A percentile compares a stretch with the other conserved stretches of the same genome.
These are phyloP conservation scores for Acleris laterana DNA, from an alignment of 2,888 invertebrate genomes.

Conservation along the genomic window DNA sequence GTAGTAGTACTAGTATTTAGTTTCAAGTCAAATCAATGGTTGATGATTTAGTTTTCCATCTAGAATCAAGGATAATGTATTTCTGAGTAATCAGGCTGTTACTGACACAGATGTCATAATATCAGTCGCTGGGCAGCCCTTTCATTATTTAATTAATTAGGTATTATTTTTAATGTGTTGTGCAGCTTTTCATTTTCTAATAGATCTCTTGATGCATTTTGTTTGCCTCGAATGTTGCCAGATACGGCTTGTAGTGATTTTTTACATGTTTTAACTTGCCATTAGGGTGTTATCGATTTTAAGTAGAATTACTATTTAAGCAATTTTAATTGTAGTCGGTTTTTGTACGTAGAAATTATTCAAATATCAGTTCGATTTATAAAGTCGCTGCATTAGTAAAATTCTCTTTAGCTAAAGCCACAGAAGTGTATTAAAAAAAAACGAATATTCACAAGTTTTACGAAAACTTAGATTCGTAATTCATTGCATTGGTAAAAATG, in stretches of 20 bases:
- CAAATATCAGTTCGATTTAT: too few relatives aligned
- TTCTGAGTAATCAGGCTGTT: too few relatives aligned
- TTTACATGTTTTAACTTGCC: slow-evolving; percentile 33
- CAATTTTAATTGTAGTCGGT: not conserved
- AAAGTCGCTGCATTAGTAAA: too few relatives aligned
- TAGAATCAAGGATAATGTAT: too few relatives aligned
- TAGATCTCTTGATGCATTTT: slow-evolving; percentile 37
- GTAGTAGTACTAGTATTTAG: too few relatives aligned
- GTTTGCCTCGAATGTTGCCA: slow-evolving; percentile 34
- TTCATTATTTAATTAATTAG: too few relatives aligned
- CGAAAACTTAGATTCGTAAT: not conserved
- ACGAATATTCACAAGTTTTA: not conserved
- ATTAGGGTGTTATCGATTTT: slow-evolving; percentile 17
- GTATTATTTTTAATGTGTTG: not conserved
- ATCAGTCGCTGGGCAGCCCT: too few relatives aligned
- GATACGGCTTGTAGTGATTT: slow-evolving; percentile 31
- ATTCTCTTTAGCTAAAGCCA: too few relatives aligned
- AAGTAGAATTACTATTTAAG: slow-evolving; percentile 6
- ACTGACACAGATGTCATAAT: too few relatives aligned
- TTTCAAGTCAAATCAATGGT: too few relatives aligned
- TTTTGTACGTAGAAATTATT: not conserved
- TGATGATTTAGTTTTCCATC: too few relatives aligned
- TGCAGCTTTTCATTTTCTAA: not conserved
- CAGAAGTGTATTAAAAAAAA: too few relatives aligned
- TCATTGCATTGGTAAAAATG: not conserved